Conservation (phyloP, 1,140 invertebrate genomes). For the Cydia amplana region DNA sequence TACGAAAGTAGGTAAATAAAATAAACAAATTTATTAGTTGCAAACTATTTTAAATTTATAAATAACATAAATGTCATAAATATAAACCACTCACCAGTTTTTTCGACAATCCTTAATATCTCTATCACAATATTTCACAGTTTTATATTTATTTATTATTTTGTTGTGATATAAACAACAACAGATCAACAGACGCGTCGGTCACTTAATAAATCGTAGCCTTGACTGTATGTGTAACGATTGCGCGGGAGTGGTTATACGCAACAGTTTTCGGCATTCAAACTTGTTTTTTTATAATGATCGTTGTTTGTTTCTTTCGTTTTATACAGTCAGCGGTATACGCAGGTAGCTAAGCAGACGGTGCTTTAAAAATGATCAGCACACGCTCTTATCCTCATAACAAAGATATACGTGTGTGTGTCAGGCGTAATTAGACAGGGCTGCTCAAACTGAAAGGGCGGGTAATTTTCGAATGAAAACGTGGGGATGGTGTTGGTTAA, state of each 20-base stretch:
- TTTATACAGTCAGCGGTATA: too few relatives aligned
- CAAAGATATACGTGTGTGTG: too few relatives aligned
- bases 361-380: too few relatives aligned
- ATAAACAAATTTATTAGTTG: neutral
- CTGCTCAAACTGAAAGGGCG: too few relatives aligned
- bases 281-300: neutral
- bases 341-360: too few relatives aligned
- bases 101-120: neutral
- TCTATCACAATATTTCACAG: neutral
- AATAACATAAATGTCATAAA: neutral
- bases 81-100: neutral
- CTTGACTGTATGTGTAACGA: slow-evolving; percentile 18
- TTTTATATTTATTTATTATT: neutral
- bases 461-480: too few relatives aligned
- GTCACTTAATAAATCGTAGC: neutral
- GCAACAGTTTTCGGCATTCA: neutral
- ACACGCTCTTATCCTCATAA: too few relatives aligned
- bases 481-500: too few relatives aligned
- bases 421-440: too few relatives aligned
- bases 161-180: neutral
- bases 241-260: slow-evolving; percentile 5
- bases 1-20: neutral
- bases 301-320: too few relatives aligned
- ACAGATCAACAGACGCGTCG: neutral
- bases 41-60: too few relatives aligned